These are phyloP conservation scores for Chrosomus eos DNA, from an alignment of 2,797 vertebrate genomes.

Conservation along the genomic window DNA sequence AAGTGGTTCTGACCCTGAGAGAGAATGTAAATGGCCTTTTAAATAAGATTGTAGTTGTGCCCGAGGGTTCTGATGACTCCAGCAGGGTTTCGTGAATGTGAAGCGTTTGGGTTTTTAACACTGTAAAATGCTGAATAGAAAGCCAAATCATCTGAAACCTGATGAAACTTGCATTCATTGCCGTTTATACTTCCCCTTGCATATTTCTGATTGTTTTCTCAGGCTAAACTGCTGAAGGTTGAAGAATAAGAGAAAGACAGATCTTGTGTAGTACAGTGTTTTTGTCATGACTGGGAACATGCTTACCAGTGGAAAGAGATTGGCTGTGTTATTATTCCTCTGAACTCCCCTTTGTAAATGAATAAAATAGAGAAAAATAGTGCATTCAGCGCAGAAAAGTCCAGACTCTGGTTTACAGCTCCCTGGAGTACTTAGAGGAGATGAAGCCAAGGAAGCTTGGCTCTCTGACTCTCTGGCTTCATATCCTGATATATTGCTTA, in stretches of 20 bases:
- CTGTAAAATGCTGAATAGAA: neutral
- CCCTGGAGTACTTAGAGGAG: neutral
- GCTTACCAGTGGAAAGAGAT: neutral
- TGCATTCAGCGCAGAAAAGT: neutral
- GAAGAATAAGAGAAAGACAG: constrained; percentile 1
- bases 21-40: neutral
- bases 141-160: neutral
- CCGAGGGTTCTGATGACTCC: neutral
- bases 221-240: constrained; percentile 5
- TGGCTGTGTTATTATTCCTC: neutral
- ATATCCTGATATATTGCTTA: constrained; percentile 4
- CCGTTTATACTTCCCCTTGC: neutral
- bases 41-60: neutral
- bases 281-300: constrained; percentile 1
- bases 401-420: constrained; percentile 11
- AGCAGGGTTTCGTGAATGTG: neutral
- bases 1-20: neutral
- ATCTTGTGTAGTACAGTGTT: neutral
- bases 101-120: neutral
- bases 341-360: neutral
- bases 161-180: constrained; percentile 4
- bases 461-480: constrained; percentile 1
- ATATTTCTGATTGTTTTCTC: constrained; percentile 1
- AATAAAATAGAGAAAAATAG: constrained; percentile 13
- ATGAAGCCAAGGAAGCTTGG: constrained; percentile 15